Conservation (phyloP, 2,888 invertebrate species). For the Sympetrum striolatum region DNA sequence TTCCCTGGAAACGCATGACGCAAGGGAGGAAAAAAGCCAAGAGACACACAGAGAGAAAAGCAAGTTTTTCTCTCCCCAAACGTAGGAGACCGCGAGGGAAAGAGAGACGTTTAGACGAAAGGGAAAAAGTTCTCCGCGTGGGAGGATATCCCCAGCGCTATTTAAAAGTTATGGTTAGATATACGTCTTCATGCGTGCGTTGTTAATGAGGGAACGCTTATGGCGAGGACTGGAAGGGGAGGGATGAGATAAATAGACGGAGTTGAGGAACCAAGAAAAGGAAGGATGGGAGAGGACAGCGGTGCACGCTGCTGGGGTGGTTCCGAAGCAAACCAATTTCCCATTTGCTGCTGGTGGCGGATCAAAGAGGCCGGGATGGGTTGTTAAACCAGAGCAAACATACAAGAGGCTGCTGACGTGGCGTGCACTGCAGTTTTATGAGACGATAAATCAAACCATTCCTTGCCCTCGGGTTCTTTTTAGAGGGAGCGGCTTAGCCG, state of each 20-base stretch:
- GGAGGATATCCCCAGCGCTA: not conserved
- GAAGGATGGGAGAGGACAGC: not conserved
- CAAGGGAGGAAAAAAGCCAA: not conserved
- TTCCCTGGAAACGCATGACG: not conserved
- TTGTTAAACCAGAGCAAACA: conserved; percentile 21
- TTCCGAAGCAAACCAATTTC: not conserved
- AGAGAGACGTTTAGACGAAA: not conserved
- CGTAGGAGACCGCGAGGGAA: not conserved
- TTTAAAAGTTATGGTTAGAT: not conserved
- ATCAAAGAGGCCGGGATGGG: not conserved
- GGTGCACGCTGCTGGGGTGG: not conserved
- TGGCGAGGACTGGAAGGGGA: not conserved
- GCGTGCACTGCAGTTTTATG: conserved; percentile 40
- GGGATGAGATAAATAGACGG: conserved; percentile 17
- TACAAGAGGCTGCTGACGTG: conserved; percentile 34
- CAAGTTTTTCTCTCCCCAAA: not conserved
- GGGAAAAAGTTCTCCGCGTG: not conserved
- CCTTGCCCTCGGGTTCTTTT: conserved; percentile 15
- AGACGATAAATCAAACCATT: conserved; percentile 27
- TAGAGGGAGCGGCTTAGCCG: not conserved
- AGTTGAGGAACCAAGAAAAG: not conserved
- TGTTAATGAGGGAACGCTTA: not conserved
- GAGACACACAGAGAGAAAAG: not conserved
- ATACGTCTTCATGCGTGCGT: not conserved
- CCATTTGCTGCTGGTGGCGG: not conserved